Conservation (phyloP, 2,888 invertebrate species). For the Horisme vitalbata region DNA sequence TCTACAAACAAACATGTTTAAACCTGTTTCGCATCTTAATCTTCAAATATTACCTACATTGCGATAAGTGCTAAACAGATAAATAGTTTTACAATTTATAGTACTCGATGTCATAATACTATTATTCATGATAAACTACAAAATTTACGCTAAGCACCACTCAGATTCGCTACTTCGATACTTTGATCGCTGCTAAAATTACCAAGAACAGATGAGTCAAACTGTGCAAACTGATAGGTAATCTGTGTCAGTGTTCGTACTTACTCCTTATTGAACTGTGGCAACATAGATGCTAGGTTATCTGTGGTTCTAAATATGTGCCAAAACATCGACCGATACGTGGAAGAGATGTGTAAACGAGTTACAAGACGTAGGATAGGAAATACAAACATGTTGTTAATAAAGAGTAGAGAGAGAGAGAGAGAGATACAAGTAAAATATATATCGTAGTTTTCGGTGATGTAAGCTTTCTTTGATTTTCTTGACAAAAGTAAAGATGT, state of each 20-base stretch:
- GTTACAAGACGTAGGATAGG: background rate
- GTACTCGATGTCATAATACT: background rate
- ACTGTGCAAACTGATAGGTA: background rate
- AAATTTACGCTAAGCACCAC: constrained; percentile 6
- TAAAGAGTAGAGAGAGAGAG: too few relatives aligned
- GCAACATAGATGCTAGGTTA: constrained; percentile 3
- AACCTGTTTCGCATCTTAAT: too few relatives aligned
- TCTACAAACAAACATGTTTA: too few relatives aligned
- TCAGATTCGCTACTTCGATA: constrained; percentile 5
- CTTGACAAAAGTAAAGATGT: too few relatives aligned
- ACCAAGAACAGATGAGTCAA: constrained; percentile 15
- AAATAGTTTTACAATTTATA: constrained; percentile 1
- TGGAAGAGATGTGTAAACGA: constrained; percentile 10
- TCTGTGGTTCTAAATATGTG: constrained; percentile 19
- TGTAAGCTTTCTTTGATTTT: too few relatives aligned
- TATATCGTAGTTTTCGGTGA: too few relatives aligned
- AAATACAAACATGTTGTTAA: too few relatives aligned
- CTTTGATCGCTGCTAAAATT: constrained; percentile 11
- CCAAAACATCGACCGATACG: constrained; percentile 16
- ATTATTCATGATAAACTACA: background rate
- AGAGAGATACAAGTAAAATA: too few relatives aligned
- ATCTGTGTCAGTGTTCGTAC: constrained; percentile 1
- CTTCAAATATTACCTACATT: background rate
- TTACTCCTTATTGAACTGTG: constrained; percentile 9
- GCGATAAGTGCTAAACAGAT: background rate